phyloP scores from a whole-genome alignment of 2,113 vertebrate species.

The Corydoras maculifer region DNA sequence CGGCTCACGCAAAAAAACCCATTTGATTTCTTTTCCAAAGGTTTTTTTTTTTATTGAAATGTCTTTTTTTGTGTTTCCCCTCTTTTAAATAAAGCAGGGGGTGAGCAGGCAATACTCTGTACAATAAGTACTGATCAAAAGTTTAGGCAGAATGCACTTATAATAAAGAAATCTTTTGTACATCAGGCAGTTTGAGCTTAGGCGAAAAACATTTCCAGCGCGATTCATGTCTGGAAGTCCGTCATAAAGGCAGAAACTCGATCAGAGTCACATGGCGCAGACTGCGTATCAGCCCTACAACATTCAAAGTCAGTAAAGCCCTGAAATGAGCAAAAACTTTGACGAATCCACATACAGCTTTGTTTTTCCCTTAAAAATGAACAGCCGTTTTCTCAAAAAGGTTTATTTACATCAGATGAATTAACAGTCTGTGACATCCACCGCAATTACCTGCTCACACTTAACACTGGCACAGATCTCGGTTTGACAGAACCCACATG shows the following conservation, averaged over 20 bases:
- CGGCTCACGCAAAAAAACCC: too few species aligned
- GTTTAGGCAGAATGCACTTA: slow-evolving; percentile 8
- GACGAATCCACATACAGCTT: too few species aligned
- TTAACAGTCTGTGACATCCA: slow-evolving; percentile 17
- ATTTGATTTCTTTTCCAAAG: not conserved
- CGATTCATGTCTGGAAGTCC: not conserved
- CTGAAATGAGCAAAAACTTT: too few species aligned
- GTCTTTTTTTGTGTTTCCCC: not conserved
- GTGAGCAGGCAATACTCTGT: not conserved
- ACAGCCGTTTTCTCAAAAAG: slow-evolving; percentile 18
- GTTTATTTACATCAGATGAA: slow-evolving; percentile 38
- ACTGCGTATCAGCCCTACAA: too few species aligned
- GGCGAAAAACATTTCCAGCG: not conserved
- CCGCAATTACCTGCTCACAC: slow-evolving; percentile 21
- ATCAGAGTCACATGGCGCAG: too few species aligned
- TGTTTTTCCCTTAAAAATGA: too few species aligned
- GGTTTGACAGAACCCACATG: not conserved
- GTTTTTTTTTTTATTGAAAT: not conserved
- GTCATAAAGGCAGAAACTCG: too few species aligned
- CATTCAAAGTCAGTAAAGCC: too few species aligned
- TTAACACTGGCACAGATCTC: slow-evolving; percentile 11
- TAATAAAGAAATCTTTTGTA: slow-evolving; percentile 2
- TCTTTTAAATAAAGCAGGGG: not conserved
- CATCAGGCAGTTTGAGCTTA: not conserved
- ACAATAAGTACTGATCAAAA: slow-evolving; percentile 12